Evolutionary conservation across 2,113 vertebrate species (phyloP).

Genomic region (Conger conger): DNA sequence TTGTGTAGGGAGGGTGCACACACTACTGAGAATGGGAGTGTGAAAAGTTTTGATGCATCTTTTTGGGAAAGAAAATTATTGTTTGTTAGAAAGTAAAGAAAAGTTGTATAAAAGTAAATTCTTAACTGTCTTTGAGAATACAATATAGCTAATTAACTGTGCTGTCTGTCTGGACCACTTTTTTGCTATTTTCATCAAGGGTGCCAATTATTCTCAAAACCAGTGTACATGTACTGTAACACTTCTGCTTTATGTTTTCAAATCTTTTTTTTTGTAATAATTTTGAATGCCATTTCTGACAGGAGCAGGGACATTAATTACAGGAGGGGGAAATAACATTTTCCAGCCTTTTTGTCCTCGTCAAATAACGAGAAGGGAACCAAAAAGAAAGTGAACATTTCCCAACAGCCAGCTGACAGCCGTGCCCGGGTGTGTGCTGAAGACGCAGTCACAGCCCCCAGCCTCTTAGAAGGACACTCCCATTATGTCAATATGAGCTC

Average conservation of each 20-base stretch:
- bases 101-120: too few relatives aligned
- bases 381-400: conserved; percentile 23
- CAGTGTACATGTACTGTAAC: too few relatives aligned
- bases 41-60: too few relatives aligned
- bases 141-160: too few relatives aligned
- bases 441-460: neutral
- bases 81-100: too few relatives aligned
- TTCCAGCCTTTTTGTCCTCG: conserved; percentile 12
- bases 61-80: too few relatives aligned
- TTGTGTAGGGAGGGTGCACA: too few relatives aligned
- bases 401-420: conserved; percentile 18
- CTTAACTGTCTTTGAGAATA: too few relatives aligned
- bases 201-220: too few relatives aligned
- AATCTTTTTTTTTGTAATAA: neutral
- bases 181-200: too few relatives aligned
- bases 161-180: too few relatives aligned
- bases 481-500: neutral
- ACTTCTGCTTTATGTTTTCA: neutral
- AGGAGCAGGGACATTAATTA: neutral
- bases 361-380: neutral
- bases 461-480: neutral
- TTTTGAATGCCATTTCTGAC: neutral
- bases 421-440: neutral
- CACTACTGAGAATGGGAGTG: too few relatives aligned
- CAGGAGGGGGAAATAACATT: neutral